These are phyloP conservation scores for Phylloscopus trochiloides DNA, from an alignment of 2,113 vertebrate genomes.

Conservation along the genomic window DNA sequence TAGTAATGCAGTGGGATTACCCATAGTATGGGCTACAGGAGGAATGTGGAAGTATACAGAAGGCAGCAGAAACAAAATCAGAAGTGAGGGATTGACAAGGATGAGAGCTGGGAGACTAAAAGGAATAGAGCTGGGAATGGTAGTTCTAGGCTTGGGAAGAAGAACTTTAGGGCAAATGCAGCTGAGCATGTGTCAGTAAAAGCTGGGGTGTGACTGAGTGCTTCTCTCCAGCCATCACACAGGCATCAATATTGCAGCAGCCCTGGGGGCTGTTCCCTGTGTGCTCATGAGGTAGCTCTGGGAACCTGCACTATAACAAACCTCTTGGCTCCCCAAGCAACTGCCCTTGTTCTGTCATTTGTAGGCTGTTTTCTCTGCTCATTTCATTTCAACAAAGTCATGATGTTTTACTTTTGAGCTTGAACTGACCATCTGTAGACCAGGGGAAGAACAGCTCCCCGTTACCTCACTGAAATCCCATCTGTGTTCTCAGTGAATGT, in stretches of 20 bases:
- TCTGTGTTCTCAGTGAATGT: neutral
- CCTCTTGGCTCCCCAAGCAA: neutral
- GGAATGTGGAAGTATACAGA: neutral
- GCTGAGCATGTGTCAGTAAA: neutral
- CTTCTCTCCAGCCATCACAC: neutral
- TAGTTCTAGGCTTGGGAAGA: neutral
- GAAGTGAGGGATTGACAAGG: neutral
- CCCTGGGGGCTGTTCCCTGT: neutral
- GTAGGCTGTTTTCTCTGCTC: neutral
- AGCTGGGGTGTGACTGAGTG: neutral
- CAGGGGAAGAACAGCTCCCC: neutral
- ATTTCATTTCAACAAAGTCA: neutral
- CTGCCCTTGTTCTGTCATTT: neutral
- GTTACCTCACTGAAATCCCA: neutral
- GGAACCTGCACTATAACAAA: neutral
- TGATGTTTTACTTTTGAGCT: neutral
- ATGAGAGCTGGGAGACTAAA: neutral
- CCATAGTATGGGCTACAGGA: neutral
- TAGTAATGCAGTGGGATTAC: neutral
- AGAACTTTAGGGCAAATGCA: neutral
- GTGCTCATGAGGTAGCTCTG: fast-evolving
- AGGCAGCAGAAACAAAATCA: neutral
- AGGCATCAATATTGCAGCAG: neutral
- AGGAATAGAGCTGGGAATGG: neutral
- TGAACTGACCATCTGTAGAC: neutral